Conservation (phyloP, 2,888 invertebrate species). For the Brenthis hecate region DNA sequence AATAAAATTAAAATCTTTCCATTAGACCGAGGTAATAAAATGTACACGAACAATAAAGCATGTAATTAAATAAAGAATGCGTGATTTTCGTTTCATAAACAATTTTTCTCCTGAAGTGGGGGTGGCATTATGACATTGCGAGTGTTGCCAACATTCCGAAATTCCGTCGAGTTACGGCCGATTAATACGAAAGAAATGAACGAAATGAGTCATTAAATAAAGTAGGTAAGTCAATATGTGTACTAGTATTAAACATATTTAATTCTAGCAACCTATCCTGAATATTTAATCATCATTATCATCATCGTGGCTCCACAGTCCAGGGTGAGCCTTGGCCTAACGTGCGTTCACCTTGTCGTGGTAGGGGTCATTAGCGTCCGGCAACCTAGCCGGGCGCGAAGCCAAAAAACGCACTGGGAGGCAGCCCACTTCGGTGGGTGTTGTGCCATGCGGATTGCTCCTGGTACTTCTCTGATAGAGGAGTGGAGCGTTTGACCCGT, state of each 20-base stretch:
- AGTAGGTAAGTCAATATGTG: no score
- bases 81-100: conserved; percentile 19
- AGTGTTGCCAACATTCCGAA: conserved; percentile 49
- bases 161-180: conserved; percentile 31
- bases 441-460: no score
- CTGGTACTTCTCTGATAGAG: no score
- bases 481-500: no score
- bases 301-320: no score
- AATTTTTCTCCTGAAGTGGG: conserved; percentile 12
- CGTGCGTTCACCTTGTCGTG: no score
- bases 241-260: no score
- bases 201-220: neutral
- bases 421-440: no score
- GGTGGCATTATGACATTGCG: conserved; percentile 23
- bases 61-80: conserved; percentile 18
- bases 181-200: conserved; percentile 14
- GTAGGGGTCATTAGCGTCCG: no score
- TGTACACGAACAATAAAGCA: conserved; percentile 6
- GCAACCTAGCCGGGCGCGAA: no score
- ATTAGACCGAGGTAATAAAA: conserved; percentile 13
- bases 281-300: neutral
- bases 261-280: neutral
- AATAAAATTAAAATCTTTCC: conserved; percentile 21
- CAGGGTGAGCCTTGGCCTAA: no score
- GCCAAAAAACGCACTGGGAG: no score